Percentiles rank a stretch among this genome's conserved stretches.
Evolutionary conservation across 2,888 invertebrate genomes (phyloP).

Genomic region (Drosophila vallismaia): DNA sequence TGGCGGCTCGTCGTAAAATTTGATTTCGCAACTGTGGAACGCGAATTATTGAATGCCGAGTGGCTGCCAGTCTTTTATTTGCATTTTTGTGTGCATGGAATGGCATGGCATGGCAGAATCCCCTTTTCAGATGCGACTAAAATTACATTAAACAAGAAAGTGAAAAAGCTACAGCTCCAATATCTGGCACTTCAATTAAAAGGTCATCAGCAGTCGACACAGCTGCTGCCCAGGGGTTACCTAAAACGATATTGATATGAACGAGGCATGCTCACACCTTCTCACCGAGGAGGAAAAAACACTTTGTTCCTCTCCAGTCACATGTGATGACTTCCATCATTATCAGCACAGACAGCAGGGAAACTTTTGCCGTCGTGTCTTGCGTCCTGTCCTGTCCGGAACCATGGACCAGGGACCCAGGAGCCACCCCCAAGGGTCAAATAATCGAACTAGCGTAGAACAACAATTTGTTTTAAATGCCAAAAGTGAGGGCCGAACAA

Average conservation of each 20-base stretch:
- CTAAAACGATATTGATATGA: constrained; percentile 74
- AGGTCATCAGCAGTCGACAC: constrained; percentile 80
- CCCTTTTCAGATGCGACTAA: constrained; percentile 1
- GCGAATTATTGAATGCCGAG: constrained; percentile 71
- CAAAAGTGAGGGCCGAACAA: constrained; percentile 49
- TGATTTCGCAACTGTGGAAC: constrained; percentile 59
- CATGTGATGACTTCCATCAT: constrained; percentile 74
- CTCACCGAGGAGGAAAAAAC: neutral
- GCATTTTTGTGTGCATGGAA: constrained; percentile 66
- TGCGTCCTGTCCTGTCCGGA: neutral
- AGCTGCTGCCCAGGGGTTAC: constrained; percentile 61
- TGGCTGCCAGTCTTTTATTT: constrained; percentile 65
- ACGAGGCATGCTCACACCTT: constrained; percentile 74
- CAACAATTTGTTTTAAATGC: constrained; percentile 80
- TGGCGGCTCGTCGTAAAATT: constrained; percentile 75
- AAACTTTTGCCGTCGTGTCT: constrained; percentile 40
- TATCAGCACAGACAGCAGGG: constrained; percentile 55
- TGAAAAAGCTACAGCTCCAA: constrained; percentile 27
- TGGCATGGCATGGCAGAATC: constrained; percentile 15
- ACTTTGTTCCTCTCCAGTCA: constrained; percentile 23
- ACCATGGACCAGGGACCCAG: neutral
- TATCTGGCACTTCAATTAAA: constrained; percentile 78
- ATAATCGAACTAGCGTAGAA: constrained; percentile 78
- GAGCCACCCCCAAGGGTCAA: constrained; percentile 51
- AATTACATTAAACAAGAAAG: constrained; percentile 1